These are phyloP conservation scores for Eolophus roseicapilla DNA, from an alignment of 2,113 vertebrate species.

Conservation along the genomic window DNA sequence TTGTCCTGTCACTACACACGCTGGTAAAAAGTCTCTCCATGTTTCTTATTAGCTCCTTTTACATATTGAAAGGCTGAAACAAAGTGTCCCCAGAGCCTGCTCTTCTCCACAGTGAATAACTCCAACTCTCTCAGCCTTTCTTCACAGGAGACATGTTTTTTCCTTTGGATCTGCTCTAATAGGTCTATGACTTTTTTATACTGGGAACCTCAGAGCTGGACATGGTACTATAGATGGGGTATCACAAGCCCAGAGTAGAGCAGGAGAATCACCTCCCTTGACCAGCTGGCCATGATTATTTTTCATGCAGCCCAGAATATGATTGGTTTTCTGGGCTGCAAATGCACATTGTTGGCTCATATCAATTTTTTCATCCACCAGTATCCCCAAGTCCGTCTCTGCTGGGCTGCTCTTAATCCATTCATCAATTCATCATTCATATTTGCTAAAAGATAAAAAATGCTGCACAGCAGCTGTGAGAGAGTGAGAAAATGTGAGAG, in stretches of 20 bases:
- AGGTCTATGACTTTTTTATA: not conserved
- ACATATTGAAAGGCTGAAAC: not conserved
- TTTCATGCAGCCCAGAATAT: not conserved
- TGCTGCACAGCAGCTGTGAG: not conserved
- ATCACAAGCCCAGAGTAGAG: not conserved
- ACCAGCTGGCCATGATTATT: not conserved
- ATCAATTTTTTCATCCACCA: not conserved
- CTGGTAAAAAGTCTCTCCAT: not conserved
- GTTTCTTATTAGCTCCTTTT: not conserved
- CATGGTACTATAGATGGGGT: not conserved
- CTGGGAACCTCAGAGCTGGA: not conserved
- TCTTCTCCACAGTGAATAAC: not conserved
- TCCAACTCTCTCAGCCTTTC: not conserved
- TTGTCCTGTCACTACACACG: not conserved
- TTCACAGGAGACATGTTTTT: not conserved
- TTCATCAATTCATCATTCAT: not conserved
- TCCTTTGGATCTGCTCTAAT: not conserved
- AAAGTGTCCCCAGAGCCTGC: not conserved
- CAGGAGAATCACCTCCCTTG: not conserved
- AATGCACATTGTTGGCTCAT: not conserved
- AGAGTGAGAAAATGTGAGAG: not conserved
- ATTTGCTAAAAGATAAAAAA: not conserved
- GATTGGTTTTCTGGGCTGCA: not conserved
- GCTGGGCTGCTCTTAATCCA: not conserved
- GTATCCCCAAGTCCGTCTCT: not conserved